Evolutionary conservation across 2,888 invertebrate genomes (phyloP).

Genomic region (Agrochola litura): DNA sequence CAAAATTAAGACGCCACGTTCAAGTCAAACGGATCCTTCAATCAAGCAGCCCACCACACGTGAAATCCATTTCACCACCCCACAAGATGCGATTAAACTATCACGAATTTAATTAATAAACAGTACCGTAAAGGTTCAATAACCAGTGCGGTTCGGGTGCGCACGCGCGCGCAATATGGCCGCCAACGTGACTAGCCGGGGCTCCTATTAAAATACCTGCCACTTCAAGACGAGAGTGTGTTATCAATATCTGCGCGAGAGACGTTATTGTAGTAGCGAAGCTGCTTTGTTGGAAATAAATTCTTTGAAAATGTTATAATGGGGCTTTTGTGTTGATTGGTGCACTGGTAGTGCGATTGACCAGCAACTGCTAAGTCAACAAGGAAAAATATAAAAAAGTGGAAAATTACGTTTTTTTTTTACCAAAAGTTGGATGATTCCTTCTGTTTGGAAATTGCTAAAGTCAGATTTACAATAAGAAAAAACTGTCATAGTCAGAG

Average conservation of each 20-base stretch:
- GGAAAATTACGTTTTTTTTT: not conserved
- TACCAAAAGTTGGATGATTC: not conserved
- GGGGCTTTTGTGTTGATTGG: no score
- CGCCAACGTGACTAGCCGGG: constrained; percentile 80
- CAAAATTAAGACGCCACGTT: not conserved
- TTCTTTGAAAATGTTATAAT: not conserved
- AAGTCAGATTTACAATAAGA: not conserved
- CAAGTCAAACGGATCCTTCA: constrained; percentile 13
- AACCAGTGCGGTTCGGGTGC: constrained; percentile 81
- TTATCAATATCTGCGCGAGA: constrained; percentile 63
- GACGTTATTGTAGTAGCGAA: constrained; percentile 17
- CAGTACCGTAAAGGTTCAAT: constrained; percentile 79
- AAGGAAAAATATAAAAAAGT: not conserved
- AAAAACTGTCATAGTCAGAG: not conserved
- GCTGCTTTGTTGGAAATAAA: constrained; percentile 24
- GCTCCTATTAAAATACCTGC: constrained; percentile 88
- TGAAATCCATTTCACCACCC: constrained; percentile 56
- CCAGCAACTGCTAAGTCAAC: not conserved
- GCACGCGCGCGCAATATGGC: constrained; percentile 76
- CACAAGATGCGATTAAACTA: constrained; percentile 70
- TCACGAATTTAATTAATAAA: constrained; percentile 78
- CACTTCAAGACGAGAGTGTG: constrained; percentile 73
- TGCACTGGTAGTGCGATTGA: not conserved
- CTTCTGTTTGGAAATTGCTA: not conserved
- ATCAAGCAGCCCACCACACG: constrained; percentile 43